Conservation (phyloP, 2,113 vertebrate species). For the Oreochromis niloticus region DNA sequence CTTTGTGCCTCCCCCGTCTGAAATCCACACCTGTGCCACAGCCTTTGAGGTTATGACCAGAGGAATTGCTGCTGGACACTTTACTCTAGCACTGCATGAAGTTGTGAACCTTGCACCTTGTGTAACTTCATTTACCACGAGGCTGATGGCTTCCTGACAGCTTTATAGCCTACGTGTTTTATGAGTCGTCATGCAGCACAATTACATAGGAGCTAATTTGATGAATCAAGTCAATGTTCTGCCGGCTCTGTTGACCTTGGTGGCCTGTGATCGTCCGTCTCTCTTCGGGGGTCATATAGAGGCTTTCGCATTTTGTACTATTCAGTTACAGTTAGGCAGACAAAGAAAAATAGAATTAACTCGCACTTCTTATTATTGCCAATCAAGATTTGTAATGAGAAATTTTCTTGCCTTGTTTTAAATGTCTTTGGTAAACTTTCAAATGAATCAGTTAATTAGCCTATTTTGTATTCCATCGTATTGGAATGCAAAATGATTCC, state of each 20-base stretch:
- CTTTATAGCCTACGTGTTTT: constrained; percentile 84
- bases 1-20: background rate
- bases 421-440: background rate
- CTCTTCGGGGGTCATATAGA: constrained; percentile 80
- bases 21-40: background rate
- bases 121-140: constrained; percentile 86
- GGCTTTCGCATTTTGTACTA: constrained; percentile 78
- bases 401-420: background rate
- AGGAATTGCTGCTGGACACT: constrained; percentile 55
- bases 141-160: constrained; percentile 88
- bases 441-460: constrained; percentile 16
- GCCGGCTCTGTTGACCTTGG: constrained; percentile 77
- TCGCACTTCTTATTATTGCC: constrained; percentile 51
- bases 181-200: constrained; percentile 85
- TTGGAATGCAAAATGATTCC: background rate
- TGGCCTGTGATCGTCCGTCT: constrained; percentile 79
- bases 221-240: constrained; percentile 93
- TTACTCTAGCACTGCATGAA: constrained; percentile 76
- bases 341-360: constrained; percentile 58
- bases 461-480: background rate
- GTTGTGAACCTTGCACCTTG: constrained; percentile 76
- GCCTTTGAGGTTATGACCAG: background rate
- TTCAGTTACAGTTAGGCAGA: constrained; percentile 67
- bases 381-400: background rate
- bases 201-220: constrained; percentile 90